These are phyloP conservation scores for Linepithema humile DNA, from an alignment of 1,140 invertebrate species.

Conservation along the genomic window DNA sequence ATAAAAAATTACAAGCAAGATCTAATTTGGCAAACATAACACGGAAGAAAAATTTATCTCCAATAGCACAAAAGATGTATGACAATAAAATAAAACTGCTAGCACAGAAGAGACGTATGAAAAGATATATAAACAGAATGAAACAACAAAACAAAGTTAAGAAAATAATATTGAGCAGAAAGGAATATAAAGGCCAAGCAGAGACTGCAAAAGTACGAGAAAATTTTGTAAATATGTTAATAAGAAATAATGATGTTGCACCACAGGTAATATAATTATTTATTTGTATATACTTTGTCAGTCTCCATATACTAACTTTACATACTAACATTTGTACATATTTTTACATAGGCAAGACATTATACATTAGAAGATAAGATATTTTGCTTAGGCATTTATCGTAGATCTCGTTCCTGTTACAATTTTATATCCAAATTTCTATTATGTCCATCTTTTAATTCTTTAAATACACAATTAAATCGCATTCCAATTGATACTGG, in stretches of 20 bases:
- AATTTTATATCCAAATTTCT: not conserved
- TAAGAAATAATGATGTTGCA: not conserved
- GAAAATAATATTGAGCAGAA: not conserved
- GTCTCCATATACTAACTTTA: no score
- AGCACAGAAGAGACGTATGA: conserved; percentile 3
- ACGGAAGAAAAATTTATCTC: not conserved
- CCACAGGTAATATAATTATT: not conserved
- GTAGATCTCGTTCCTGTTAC: not conserved
- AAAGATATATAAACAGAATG: not conserved
- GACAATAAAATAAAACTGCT: conserved; percentile 1
- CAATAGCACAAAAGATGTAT: not conserved
- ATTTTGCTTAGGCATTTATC: not conserved
- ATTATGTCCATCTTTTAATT: not conserved
- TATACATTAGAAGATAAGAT: not conserved
- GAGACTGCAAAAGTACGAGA: not conserved
- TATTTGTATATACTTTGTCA: no score
- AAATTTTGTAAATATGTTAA: not conserved
- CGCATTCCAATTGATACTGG: not conserved
- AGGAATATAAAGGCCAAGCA: no score
- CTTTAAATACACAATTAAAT: not conserved
- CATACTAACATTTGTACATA: no score
- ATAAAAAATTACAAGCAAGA: not conserved
- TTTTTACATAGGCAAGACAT: not conserved
- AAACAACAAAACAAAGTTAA: not conserved
- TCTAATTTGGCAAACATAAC: not conserved